Conservation (phyloP, 1,140 invertebrate species). For the Ostrea edulis region DNA sequence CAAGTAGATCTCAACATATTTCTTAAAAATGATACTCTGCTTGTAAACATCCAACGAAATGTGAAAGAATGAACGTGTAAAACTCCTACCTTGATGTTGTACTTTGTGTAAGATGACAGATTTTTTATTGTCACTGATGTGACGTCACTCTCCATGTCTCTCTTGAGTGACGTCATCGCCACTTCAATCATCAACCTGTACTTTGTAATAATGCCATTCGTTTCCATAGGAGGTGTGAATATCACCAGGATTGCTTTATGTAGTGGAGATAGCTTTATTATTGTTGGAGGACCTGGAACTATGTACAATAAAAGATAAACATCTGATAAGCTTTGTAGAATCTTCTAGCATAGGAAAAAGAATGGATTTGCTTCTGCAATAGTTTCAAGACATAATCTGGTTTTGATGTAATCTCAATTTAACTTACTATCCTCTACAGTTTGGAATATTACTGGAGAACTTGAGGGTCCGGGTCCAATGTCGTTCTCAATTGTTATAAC, state of each 20-base stretch:
- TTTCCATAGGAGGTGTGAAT: neutral
- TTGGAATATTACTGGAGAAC: neutral
- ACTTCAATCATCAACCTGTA: neutral
- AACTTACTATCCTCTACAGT: neutral
- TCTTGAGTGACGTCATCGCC: neutral
- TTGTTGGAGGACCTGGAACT: slow-evolving; percentile 6
- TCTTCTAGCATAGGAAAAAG: neutral
- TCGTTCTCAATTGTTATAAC: neutral
- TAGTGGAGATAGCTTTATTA: neutral
- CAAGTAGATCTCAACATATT: no score
- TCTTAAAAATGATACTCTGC: no score
- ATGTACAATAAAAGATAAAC: neutral
- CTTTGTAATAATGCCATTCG: neutral
- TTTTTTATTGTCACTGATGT: neutral
- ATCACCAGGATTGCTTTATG: neutral
- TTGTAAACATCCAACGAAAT: no score
- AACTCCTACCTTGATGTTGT: neutral
- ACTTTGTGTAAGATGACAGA: neutral
- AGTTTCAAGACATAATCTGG: neutral
- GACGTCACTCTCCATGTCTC: neutral
- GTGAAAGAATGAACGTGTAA: no score
- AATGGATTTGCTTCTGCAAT: neutral
- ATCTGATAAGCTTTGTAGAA: neutral
- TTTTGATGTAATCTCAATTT: neutral
- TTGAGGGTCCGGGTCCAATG: slow-evolving; percentile 7